Base-by-base conservation (phyloP, 2,797 vertebrate genomes). In the Ptychadena robeensis region DNA sequence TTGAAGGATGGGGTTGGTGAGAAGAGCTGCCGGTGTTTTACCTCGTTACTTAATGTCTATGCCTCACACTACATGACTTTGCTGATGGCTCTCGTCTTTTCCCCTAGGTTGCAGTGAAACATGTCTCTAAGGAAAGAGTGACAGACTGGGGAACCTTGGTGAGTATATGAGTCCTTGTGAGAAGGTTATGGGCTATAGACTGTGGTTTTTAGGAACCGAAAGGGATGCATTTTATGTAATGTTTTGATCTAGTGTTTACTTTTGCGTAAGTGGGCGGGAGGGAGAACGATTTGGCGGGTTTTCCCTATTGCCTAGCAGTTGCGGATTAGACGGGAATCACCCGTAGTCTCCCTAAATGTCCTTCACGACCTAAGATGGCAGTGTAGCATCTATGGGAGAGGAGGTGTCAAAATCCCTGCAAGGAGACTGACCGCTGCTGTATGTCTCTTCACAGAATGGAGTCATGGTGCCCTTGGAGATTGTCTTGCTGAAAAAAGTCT, bases 401-500 rank as follows among this genome's bases (percentile, higher is more conserved):
- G 44, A n/a, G n/a, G n/a, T n/a, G n/a, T n/a, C n/a, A n/a, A n/a
- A n/a, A n/a, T n/a, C 10, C 0, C 38, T 18, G 71, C 28, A 57
- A 3, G 7, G 25, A 4, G 35, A 5, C 32, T 74, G 3, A 75
- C 34, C 25, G 12, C 5, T 15, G 18, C 1, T 7, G 7, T 34
- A 2, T 9, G 1, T 69, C 22, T 32, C 18, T 31, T 2, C 72
- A 9, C 89, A 98, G 97, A 94, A 95, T 68, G 97, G 97, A 1
- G 85, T 90, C 2, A 92, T 96, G 91, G 96, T 98, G 86, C 98
- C 97, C 69, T 87, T 99, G 81, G 98, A 98, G 90, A 96, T 99
- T 78, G 92, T 99, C 28, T 91, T 99, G 35, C 89, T 99, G 78
- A 98, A 97, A 90, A 98, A 98, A 91, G 97, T 99, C 90, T 96